Base-by-base conservation (phyloP, 1,140 invertebrate genomes). In the Drosophila bifasciata region DNA sequence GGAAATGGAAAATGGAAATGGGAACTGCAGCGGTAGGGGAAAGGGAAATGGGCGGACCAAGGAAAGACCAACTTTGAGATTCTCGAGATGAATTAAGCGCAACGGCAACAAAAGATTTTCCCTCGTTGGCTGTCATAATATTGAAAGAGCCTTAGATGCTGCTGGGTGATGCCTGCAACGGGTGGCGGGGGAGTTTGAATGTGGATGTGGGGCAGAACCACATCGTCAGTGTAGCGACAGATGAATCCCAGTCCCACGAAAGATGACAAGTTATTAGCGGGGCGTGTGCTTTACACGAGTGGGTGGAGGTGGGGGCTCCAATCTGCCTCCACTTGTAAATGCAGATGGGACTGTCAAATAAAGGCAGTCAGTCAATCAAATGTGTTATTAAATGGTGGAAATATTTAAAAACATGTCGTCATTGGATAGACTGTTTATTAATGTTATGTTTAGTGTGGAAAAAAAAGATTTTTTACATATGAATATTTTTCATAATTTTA, bases 201-300 rank as follows among this genome's bases (percentile, higher is more conserved):
- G 39, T 17, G 63, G 11, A 28, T 25, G 8, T 25, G 17, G 56
- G 8, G 52, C 3, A 62, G 19, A 36, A 15, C 44, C 5, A 6
- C n/a, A n/a, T n/a, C 53, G 48, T 40, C 39, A 60, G 49, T 60
- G 36, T 16, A 45, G 48, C 25, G 67, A 68, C 64, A n/a, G n/a
- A 51, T 60, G 50, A 23, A 36, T 11, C 23, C 6, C 23, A 70
- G 48, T 68, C 73, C 52, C 39, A 44, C n/a, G 41, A 53, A 69
- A 85, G 73, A 77, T 67, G 83, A 85, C 83, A 88, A 85, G 77
- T 88, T 85, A 86, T 85, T 81, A 74, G 73, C 63, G 41, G 21
- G 60, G 55, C 68, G 60, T 76, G 68, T 52, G 71, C 17, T 39
- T 51, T 62, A 46, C n/a, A n/a, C n/a, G n/a, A n/a, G n/a, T n/a